Base-by-base conservation (phyloP, 2,797 vertebrate genomes). In the Silurus aristotelis region DNA sequence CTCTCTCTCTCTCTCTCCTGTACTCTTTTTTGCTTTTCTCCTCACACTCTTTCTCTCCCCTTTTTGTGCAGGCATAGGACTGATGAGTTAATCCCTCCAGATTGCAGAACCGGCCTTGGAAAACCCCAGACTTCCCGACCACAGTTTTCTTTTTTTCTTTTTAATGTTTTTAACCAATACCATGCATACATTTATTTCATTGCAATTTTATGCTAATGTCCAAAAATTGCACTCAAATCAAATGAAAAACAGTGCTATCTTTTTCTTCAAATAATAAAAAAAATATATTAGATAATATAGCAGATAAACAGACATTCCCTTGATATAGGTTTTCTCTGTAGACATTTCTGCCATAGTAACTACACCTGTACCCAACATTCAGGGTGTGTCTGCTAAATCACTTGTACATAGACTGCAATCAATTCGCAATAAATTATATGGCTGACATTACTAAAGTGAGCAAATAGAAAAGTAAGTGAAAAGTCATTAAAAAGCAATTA, bases 61-160 rank as follows among this genome's bases (percentile, higher is more conserved):
- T 73, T 84, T 55, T 82, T 89, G 85, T n/a, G 85, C 87, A 87
- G 85, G 87, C 58, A 87, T 76, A 70, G 71, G 84, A 48, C 76
- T 86, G 83, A 88, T 89, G 90, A 78, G 89, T 88, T 92, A 88
- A 87, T 86, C 89, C 91, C 89, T 83, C 87, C 90, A 85, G 85
- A 88, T 90, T 89, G 83, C 84, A 90, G 86, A 91, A 89, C 73
- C 87, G 81, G 87, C 83, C 46, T 91, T 92, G 95, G 95, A 95
- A 96, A 95, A 93, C 91, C 94, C 95, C 95, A 14, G 92, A 93
- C 85, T 93, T 94, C 93, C 94, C 93, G 48, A 77, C 1, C 9
- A 72, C 68, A 72, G 1, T 22, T 85, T 87, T 19, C 52, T n/a
- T 63, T 56, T 56, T 10, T 10, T 52, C 10, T 10, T 52, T 52